Conservation (phyloP, 2,888 invertebrate species). For the Agrochola litura region DNA sequence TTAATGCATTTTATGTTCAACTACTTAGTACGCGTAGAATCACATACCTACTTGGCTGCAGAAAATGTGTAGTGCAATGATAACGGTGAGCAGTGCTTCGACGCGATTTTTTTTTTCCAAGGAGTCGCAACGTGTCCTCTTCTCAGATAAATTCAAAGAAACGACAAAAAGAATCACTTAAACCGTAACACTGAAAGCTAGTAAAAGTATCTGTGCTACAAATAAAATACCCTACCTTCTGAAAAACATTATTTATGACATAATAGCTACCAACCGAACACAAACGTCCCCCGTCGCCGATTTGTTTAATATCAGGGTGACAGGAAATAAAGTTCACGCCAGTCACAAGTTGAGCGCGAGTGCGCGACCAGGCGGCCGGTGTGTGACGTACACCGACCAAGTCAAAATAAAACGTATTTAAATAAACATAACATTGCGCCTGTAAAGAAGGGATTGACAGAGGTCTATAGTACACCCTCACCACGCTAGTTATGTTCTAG, state of each 20-base stretch:
- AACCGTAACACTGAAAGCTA: not conserved
- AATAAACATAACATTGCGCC: not conserved
- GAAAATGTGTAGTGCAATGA: not conserved
- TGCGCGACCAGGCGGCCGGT: not conserved
- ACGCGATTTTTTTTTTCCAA: not conserved
- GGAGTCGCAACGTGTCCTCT: not conserved
- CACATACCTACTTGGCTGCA: not conserved
- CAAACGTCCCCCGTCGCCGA: conserved; percentile 32
- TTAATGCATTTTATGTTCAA: not conserved
- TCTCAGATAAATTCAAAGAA: not conserved
- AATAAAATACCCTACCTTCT: not conserved
- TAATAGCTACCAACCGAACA: not conserved
- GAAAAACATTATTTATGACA: conserved; percentile 5
- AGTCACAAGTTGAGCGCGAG: conserved; percentile 15
- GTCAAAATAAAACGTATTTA: not conserved
- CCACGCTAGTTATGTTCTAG: not conserved
- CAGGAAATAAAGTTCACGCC: conserved; percentile 33
- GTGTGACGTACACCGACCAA: not conserved
- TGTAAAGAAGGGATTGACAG: too few relatives aligned
- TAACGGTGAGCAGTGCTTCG: not conserved
- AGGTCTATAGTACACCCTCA: not conserved
- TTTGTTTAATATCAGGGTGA: conserved; percentile 43
- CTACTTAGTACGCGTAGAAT: not conserved
- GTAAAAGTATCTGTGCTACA: not conserved
- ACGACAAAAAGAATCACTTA: not conserved